A percentile compares a stretch with the other conserved stretches of the same genome.
These are phyloP conservation scores for Chlamydotis undulata DNA, from an alignment of 2,113 vertebrate genomes.

Conservation along the genomic window DNA sequence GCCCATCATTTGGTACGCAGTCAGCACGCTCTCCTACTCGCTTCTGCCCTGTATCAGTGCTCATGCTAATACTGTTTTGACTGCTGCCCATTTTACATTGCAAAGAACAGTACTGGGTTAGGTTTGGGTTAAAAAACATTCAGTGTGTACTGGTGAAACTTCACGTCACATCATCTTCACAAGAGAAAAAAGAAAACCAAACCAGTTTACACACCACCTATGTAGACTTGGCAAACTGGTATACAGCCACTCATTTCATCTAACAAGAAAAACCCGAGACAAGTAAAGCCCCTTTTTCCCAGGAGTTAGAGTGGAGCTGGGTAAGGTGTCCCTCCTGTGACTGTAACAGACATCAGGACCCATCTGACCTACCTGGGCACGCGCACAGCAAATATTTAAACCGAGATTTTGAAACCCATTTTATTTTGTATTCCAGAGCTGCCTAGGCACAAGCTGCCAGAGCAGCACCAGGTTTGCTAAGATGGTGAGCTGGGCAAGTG, in stretches of 20 bases:
- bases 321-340: neutral
- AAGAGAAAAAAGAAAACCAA: no score
- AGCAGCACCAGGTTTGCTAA: neutral
- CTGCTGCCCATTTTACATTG: neutral
- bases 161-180: neutral
- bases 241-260: neutral
- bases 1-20: rapidly evolving
- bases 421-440: neutral
- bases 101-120: neutral
- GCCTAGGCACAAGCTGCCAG: neutral
- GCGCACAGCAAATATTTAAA: rapidly evolving
- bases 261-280: neutral
- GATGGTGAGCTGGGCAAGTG: neutral
- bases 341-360: neutral
- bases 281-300: neutral
- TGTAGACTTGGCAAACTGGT: no score
- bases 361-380: neutral
- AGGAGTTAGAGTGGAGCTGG: rapidly evolving
- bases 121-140: neutral
- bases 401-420: rapidly evolving
- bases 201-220: neutral
- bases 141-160: neutral
- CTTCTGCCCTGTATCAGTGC: neutral
- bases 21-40: no score
- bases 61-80: neutral